Evolutionary conservation across 2,888 invertebrate genomes (phyloP), one percentile per base, ranked within the genome.

Genomic region (Napeogenes inachia): DNA sequence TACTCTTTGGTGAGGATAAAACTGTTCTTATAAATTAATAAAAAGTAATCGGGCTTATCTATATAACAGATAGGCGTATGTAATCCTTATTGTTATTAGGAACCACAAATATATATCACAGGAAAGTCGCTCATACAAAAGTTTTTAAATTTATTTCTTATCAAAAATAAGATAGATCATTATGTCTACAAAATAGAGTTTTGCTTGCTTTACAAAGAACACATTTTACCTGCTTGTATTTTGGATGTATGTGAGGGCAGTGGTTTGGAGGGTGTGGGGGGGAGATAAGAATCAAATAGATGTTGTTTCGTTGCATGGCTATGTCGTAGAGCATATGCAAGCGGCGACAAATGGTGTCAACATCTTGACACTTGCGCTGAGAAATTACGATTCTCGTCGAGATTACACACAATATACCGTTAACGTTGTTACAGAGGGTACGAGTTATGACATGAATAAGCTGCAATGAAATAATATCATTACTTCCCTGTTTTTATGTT

Each of bases 271-370:
- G 42, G 42, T 8, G 10, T 73, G 72, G 76, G 80, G 79, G 75
- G 72, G 76, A 87, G 90, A 90, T 90, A 89, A 85, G 87, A 87
- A 90, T 90, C 90, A 89, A 89, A 90, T 90, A 84, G 87, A 89
- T 89, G 89, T 89, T 87, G 88, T 88, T 89, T 85, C 88, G 81
- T 81, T 88, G 87, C 89, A 87, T 75, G 80, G 79, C 83, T 80
- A 76, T 77, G 82, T 81, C 81, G 80, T 78, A 75, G 75, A 76
- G 68, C 82, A 80, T 84, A 86, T 88, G 88, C 88, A 87, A 77
- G 84, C 80, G 87, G 73, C 79, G 85, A 87, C 84, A 80, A 75
- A 74, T 76, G 72, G 74, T 77, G 75, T 75, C 77, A 75, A 77
- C 78, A 78, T 86, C 84, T 88, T 87, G 87, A 87, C 81, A 85